Evolutionary conservation across 23 tunicate genomes (phyloP).

Genomic region (Trididemnum nubilum): DNA sequence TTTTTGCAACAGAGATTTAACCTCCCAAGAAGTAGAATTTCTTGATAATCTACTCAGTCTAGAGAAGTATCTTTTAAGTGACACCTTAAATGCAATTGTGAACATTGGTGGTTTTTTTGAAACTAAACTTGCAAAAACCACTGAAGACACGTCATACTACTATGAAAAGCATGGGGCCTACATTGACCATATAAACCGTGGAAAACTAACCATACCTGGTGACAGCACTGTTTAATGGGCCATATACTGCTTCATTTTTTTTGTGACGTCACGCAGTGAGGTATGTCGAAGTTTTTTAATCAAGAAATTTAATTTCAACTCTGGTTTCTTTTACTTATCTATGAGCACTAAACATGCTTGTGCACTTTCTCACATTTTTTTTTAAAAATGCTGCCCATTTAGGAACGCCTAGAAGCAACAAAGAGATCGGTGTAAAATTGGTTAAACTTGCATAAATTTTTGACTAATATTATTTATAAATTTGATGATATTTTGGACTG

Average conservation of each 20-base stretch:
- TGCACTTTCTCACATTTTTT: neutral
- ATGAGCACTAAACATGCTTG: neutral
- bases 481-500: too few relatives aligned
- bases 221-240: slow-evolving; percentile 13
- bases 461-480: too few relatives aligned
- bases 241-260: slow-evolving; percentile 14
- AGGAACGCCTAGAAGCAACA: neutral
- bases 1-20: neutral
- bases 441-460: neutral
- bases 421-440: neutral
- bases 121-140: neutral
- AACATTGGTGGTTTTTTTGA: slow-evolving; percentile 11
- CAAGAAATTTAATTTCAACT: neutral
- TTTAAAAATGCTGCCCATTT: slow-evolving; percentile 16
- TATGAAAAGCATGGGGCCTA: neutral
- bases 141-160: slow-evolving; percentile 9
- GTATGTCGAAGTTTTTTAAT: slow-evolving; percentile 9
- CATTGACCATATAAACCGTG: neutral
- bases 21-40: slow-evolving; percentile 1
- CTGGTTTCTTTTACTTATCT: neutral
- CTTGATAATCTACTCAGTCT: neutral
- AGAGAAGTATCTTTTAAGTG: neutral
- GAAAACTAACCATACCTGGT: neutral
- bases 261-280: neutral
- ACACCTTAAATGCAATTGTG: slow-evolving; percentile 16